phyloP scores from a whole-genome alignment of 2,797 vertebrate genomes.

The Enteromius argenteus region DNA sequence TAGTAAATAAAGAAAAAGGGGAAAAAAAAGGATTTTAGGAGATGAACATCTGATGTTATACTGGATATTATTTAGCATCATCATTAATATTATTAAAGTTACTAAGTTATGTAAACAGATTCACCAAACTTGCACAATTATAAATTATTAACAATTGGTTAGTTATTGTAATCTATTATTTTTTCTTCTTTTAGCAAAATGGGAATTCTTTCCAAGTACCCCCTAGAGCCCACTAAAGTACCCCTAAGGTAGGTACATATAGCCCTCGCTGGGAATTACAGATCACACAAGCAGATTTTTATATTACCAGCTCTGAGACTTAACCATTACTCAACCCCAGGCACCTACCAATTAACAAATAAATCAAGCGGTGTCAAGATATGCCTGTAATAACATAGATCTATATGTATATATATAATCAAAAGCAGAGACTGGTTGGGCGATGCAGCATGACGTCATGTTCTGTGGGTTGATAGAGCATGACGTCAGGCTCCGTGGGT shows the following conservation, averaged over 20 bases:
- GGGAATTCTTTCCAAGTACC: neutral
- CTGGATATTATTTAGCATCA: neutral
- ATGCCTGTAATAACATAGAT: neutral
- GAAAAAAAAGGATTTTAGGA: neutral
- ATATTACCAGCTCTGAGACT: neutral
- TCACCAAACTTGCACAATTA: neutral
- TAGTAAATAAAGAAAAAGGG: neutral
- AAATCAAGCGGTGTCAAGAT: neutral
- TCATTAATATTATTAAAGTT: neutral
- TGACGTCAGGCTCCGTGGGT: conserved; percentile 69
- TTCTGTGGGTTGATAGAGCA: conserved; percentile 48
- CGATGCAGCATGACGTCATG: conserved; percentile 37
- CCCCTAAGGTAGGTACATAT: neutral
- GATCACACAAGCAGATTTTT: neutral
- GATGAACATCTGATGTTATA: neutral
- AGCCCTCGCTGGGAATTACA: neutral
- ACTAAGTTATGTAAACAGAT: neutral
- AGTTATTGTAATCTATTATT: neutral
- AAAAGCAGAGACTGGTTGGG: neutral
- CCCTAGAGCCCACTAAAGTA: neutral
- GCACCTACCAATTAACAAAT: neutral
- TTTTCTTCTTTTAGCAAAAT: neutral
- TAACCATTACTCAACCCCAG: neutral
- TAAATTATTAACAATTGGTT: neutral
- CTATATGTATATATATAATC: neutral